Evolutionary conservation across 2,113 vertebrate species (phyloP).

Genomic region (Albula glossodonta): DNA sequence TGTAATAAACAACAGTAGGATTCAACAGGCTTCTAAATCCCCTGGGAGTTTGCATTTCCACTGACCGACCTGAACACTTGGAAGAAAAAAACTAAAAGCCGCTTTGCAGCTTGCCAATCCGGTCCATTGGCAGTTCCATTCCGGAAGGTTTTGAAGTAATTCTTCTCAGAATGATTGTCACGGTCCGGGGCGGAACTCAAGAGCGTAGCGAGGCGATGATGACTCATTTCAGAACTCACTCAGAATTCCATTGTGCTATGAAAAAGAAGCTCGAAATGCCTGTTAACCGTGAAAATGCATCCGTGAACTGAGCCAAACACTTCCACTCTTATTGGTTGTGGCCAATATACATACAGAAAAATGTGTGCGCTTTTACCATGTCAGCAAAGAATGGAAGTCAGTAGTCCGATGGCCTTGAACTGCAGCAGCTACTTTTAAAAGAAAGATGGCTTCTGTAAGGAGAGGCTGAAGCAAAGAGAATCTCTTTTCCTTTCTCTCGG

Average conservation of each 20-base stretch:
- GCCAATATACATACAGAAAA: constrained; percentile 23
- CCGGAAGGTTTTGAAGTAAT: constrained; percentile 50
- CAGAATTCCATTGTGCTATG: constrained; percentile 35
- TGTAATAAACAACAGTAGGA: no score
- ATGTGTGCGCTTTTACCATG: constrained; percentile 30
- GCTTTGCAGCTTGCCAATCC: constrained; percentile 58
- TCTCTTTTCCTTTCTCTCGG: not conserved
- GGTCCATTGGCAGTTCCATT: constrained; percentile 58
- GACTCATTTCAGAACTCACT: constrained; percentile 53
- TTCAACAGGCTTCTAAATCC: not conserved
- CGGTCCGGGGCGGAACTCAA: constrained; percentile 46
- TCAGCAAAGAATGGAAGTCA: constrained; percentile 41
- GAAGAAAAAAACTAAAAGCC: constrained; percentile 27
- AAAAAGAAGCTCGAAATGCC: constrained; percentile 38
- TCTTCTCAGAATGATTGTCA: constrained; percentile 51
- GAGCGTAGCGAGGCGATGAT: constrained; percentile 42
- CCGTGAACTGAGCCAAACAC: constrained; percentile 29
- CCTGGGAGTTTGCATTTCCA: constrained; percentile 21
- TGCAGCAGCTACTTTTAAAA: not conserved
- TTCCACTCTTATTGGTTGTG: not conserved
- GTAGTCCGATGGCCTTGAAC: constrained; percentile 50
- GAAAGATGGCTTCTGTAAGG: not conserved
- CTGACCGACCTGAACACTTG: constrained; percentile 40
- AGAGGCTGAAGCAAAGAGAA: not conserved
- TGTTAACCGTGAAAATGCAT: constrained; percentile 32